Conservation (phyloP, 2,797 vertebrate species). For the Dermochelys coriacea region DNA sequence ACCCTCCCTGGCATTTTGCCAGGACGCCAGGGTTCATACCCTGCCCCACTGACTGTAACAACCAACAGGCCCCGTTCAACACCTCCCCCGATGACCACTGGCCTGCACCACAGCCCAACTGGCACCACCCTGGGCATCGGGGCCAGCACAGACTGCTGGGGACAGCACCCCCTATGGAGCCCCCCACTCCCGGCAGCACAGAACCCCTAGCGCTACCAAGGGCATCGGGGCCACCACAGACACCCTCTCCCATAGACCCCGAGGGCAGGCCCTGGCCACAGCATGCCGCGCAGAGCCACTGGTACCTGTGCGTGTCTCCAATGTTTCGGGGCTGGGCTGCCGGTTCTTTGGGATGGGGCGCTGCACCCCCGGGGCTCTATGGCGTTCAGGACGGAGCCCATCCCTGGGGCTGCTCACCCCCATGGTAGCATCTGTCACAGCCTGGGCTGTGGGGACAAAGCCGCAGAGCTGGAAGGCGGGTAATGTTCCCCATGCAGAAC, state of each 20-base stretch:
- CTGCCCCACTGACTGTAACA: background rate
- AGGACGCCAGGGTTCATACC: background rate
- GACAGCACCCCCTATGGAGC: background rate
- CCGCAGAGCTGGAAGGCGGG: background rate
- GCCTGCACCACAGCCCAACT: background rate
- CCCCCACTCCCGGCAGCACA: background rate
- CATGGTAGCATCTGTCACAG: background rate
- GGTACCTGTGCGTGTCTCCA: background rate
- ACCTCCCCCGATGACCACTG: background rate
- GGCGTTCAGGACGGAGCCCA: background rate
- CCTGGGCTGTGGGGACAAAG: background rate
- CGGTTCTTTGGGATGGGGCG: background rate
- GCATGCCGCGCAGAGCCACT: background rate
- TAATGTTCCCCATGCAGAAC: no score
- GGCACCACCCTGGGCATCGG: background rate
- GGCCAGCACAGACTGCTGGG: background rate
- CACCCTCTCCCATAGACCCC: background rate
- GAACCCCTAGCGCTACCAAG: background rate
- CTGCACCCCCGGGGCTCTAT: background rate
- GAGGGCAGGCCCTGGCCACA: background rate
- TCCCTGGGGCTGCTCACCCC: background rate
- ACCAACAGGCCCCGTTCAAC: background rate
- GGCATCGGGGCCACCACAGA: background rate
- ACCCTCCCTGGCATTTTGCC: background rate
- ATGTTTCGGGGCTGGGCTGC: background rate